Conservation (phyloP, 2,888 invertebrate genomes). For the Nomada ruficornis region DNA sequence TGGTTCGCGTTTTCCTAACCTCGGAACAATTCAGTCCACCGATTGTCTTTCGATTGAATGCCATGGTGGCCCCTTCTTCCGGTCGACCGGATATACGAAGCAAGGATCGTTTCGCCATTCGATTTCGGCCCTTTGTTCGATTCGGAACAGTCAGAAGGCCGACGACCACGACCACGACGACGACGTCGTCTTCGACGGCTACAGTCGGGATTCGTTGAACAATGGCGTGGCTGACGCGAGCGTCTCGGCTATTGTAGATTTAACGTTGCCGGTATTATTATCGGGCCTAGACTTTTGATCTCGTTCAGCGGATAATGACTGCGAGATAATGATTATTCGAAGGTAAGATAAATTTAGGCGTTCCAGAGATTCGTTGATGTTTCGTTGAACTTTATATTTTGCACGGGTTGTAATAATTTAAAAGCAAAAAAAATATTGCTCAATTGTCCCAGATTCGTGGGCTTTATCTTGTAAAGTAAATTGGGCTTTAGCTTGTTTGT, state of each 20-base stretch:
- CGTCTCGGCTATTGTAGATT: slow-evolving; percentile 45
- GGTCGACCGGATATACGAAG: slow-evolving; percentile 50
- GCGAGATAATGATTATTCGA: background rate
- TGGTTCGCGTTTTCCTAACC: slow-evolving; percentile 69
- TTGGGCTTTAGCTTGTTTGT: too few species aligned
- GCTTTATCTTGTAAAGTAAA: too few species aligned
- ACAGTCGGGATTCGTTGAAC: slow-evolving; percentile 43
- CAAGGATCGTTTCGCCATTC: slow-evolving; percentile 66
- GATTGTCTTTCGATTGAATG: slow-evolving; percentile 78
- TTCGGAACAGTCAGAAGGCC: slow-evolving; percentile 37
- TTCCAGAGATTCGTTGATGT: too few species aligned
- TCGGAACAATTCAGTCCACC: slow-evolving; percentile 72
- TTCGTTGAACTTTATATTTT: too few species aligned
- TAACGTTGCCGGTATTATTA: slow-evolving; percentile 57
- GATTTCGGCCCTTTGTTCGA: slow-evolving; percentile 63
- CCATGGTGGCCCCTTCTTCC: slow-evolving; percentile 53
- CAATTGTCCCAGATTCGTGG: too few species aligned
- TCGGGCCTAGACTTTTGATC: slow-evolving; percentile 37
- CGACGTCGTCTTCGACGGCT: slow-evolving; percentile 33
- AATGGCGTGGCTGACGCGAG: slow-evolving; percentile 59
- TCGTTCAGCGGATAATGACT: slow-evolving; percentile 19
- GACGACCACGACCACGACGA: slow-evolving; percentile 33
- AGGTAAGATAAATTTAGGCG: background rate
- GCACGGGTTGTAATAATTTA: too few species aligned
- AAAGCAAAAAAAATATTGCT: too few species aligned